A percentile compares a stretch with the other conserved stretches of the same genome.
Conservation (phyloP, 2,113 vertebrate species). For the Tonatia bakeri region DNA sequence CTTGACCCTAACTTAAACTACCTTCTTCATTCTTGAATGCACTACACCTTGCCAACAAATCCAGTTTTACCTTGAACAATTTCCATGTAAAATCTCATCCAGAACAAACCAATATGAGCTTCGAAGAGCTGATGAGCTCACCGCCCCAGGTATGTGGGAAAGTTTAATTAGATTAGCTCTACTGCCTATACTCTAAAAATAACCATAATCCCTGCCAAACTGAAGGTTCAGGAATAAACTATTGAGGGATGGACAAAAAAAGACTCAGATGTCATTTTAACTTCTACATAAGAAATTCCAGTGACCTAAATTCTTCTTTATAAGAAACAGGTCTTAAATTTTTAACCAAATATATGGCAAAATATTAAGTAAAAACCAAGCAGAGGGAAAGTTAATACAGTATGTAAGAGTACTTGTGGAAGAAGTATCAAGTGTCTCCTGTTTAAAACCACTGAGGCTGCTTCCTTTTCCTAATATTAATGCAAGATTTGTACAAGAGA, state of each 20-base stretch:
- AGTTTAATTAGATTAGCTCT: slow-evolving; percentile 51
- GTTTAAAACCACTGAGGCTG: background rate
- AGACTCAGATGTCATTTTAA: slow-evolving; percentile 34
- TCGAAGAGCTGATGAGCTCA: slow-evolving; percentile 31
- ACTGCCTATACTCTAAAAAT: slow-evolving; percentile 61
- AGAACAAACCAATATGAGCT: background rate
- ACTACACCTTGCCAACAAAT: background rate
- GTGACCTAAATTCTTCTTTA: background rate
- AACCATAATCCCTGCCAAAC: slow-evolving; percentile 42
- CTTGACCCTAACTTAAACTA: slow-evolving; percentile 1
- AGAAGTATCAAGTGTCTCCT: background rate
- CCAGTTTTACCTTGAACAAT: slow-evolving; percentile 39
- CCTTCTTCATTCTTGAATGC: background rate
- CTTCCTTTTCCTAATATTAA: background rate
- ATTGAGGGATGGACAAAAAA: background rate
- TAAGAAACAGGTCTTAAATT: slow-evolving; percentile 12
- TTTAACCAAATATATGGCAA: slow-evolving; percentile 7
- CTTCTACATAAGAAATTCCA: slow-evolving; percentile 32
- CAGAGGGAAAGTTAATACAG: background rate
- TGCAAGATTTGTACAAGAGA: background rate
- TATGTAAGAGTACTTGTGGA: background rate
- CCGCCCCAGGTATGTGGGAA: slow-evolving; percentile 33
- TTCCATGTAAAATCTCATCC: slow-evolving; percentile 12
- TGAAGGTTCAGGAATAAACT: slow-evolving; percentile 54
- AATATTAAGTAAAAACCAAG: slow-evolving; percentile 30